Base-by-base conservation (phyloP, 2,797 vertebrate genomes). In the Bryconaethiops microstoma region DNA sequence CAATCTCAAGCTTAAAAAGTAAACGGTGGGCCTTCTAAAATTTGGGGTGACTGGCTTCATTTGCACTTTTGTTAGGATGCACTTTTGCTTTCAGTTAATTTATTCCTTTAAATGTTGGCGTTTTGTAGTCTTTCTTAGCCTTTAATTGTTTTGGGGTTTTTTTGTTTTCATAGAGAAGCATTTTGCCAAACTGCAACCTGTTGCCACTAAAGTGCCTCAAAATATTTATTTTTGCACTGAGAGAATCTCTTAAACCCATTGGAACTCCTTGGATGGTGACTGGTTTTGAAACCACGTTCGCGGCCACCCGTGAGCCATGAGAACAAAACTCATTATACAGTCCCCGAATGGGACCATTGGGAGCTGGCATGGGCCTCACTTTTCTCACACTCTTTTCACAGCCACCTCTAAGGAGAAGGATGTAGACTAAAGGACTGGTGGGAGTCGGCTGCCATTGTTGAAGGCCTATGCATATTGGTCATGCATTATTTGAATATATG, bases 401-500 rank as follows among this genome's bases (percentile, higher is more conserved):
- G 84, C 86, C 82, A 90, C 90, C 89, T 88, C 89, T 88, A 85
- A 86, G 90, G 87, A 84, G 88, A 75, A 84, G 87, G 85, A 88
- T 83, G 88, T 42, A 83, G 85, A 89, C 89, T 86, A 81, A 90
- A 90, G 88, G 90, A 89, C 81, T 68, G 76, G 81, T 74, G 76
- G 76, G 55, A 74, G 63, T 74, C 71, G 68, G 81, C 71, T n/a
- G 54, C 55, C 25, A 78, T 82, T n/a, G 84, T 74, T 87, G 89
- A 91, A 93, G 93, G 90, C 93, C 88, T 89, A 87, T 87, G 90
- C 92, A 83, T 76, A 84, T 81, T 88, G 88, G 91, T 91, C 90
- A 91, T 86, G 67, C 57, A 75, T 87, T 63, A 95, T 95, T 91
- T 93, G 87, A 94, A 94, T 94, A 94, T 91, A 94, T 94, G 94